phyloP scores from a whole-genome alignment of 2,888 invertebrate species.

The Sialis lutaria region DNA sequence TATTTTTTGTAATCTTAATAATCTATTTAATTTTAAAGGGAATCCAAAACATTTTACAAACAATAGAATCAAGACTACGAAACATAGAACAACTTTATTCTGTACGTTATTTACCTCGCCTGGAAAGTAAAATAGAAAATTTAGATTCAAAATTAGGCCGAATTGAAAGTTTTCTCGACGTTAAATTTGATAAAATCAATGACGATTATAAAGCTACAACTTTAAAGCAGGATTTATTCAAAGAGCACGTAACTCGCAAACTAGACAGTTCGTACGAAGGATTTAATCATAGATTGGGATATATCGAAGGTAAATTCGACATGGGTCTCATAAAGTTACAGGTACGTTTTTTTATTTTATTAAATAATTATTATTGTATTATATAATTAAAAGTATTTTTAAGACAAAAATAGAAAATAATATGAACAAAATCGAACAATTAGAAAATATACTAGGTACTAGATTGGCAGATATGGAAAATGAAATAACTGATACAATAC shows the following conservation, averaged over 20 bases:
- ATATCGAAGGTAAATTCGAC: conserved; percentile 23
- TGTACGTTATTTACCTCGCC: conserved; percentile 19
- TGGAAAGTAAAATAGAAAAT: conserved; percentile 20
- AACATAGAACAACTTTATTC: conserved; percentile 22
- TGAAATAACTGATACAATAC: conserved; percentile 20
- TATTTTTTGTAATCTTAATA: background rate
- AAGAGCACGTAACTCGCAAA: conserved; percentile 23
- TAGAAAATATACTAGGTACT: conserved; percentile 19
- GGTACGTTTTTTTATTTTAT: conserved; percentile 14
- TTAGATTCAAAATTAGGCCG: conserved; percentile 23
- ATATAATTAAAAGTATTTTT: background rate
- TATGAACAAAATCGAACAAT: conserved; percentile 18
- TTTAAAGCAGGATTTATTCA: conserved; percentile 24
- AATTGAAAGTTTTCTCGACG: conserved; percentile 21
- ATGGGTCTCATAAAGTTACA: conserved; percentile 20
- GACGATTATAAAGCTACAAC: conserved; percentile 24
- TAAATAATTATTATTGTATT: background rate
- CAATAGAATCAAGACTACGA: conserved; percentile 24
- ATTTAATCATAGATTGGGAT: conserved; percentile 22
- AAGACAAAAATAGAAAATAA: conserved; percentile 18
- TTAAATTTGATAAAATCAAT: conserved; percentile 22
- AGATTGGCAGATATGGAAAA: conserved; percentile 21
- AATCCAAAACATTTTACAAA: conserved; percentile 19
- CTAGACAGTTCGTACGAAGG: conserved; percentile 26
- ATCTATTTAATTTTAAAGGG: conserved; percentile 10